A percentile compares a stretch with the other conserved stretches of the same genome.
Conservation (phyloP, 2,888 invertebrate genomes). For the Temnothorax unifasciatus region DNA sequence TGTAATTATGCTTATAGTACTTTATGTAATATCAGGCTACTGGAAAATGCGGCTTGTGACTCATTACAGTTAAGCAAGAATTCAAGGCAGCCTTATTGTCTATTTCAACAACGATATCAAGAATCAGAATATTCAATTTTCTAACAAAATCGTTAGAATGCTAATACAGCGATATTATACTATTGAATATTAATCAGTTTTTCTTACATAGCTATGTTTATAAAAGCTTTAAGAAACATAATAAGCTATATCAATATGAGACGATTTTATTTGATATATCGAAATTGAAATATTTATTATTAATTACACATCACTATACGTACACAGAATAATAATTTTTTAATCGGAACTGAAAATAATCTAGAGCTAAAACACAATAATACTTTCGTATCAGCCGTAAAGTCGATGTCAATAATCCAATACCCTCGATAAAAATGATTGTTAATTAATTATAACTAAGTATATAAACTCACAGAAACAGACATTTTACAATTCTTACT, state of each 20-base stretch:
- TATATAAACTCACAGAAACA: neutral
- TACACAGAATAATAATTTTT: conserved; percentile 16
- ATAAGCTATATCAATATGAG: neutral
- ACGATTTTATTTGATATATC: neutral
- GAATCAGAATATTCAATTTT: neutral
- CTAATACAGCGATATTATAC: neutral
- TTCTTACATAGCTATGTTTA: neutral
- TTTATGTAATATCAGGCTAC: conserved; percentile 11
- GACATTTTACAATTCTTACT: neutral
- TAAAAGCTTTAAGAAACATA: neutral
- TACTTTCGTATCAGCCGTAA: neutral
- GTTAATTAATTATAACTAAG: neutral
- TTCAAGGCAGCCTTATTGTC: conserved; percentile 1
- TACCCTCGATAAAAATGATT: neutral
- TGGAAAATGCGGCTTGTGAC: conserved; percentile 24
- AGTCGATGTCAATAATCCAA: neutral
- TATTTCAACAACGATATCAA: neutral
- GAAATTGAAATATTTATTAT: conserved; percentile 19
- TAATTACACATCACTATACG: neutral
- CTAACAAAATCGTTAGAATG: neutral
- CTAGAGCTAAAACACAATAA: neutral
- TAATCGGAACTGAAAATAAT: neutral
- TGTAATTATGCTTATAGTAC: conserved; percentile 13
- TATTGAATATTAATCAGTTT: neutral
- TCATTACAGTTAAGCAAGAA: conserved; percentile 16